These are phyloP conservation scores for Astreopora myriophthalma DNA, from an alignment of 64 coral and sea anemone genomes.

Conservation along the genomic window DNA sequence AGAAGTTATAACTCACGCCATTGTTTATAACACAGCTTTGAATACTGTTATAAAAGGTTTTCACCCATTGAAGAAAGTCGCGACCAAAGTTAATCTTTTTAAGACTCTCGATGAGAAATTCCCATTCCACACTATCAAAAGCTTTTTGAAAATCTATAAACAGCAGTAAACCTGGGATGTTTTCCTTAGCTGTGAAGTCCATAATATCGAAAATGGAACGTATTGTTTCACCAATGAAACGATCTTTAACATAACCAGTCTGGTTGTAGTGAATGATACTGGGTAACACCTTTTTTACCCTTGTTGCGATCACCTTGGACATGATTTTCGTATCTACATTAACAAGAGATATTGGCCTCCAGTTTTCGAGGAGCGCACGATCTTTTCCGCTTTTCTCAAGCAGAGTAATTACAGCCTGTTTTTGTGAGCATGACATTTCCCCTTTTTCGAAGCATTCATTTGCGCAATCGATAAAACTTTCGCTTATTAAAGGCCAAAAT, in stretches of 20 bases:
- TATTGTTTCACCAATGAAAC: constrained; percentile 24
- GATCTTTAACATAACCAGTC: constrained; percentile 31
- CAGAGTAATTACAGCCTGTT: constrained; percentile 34
- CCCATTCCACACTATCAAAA: background rate
- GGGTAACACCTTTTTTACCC: constrained; percentile 34
- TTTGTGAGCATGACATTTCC: constrained; percentile 44
- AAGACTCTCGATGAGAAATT: constrained; percentile 22
- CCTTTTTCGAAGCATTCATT: constrained; percentile 44
- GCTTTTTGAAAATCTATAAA: background rate
- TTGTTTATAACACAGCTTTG: constrained; percentile 37
- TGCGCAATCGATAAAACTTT: background rate
- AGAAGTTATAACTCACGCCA: background rate
- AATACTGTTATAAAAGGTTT: constrained; percentile 2
- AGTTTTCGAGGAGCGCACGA: background rate
- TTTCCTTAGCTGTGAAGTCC: constrained; percentile 12
- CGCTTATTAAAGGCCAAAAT: constrained; percentile 3
- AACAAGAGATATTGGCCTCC: background rate
- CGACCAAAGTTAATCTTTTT: constrained; percentile 29
- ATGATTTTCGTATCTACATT: constrained; percentile 37
- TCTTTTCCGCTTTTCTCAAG: constrained; percentile 32
- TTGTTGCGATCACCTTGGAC: constrained; percentile 10
- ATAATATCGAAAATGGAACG: constrained; percentile 30
- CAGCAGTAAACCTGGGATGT: constrained; percentile 1
- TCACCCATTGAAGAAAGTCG: background rate
- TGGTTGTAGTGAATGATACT: constrained; percentile 3